Percentiles rank a stretch among this genome's conserved stretches.
These are phyloP conservation scores for Aythya fuligula DNA, from an alignment of 2,797 vertebrate species.

Conservation along the genomic window DNA sequence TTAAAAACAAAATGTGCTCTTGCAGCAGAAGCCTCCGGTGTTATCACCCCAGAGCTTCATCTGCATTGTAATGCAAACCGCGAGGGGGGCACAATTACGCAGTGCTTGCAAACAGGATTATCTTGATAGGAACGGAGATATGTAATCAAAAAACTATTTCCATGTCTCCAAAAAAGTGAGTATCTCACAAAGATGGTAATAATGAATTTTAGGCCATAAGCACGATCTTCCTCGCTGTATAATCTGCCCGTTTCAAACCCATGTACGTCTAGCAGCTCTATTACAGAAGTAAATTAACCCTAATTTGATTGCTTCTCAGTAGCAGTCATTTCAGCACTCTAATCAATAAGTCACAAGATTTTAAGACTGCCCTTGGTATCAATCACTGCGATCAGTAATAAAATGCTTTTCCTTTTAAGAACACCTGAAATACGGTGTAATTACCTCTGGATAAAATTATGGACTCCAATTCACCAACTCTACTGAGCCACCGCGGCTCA, in stretches of 20 bases:
- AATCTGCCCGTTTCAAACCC: neutral
- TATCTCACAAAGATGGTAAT: neutral
- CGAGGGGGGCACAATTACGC: neutral
- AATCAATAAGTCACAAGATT: slow-evolving; percentile 44
- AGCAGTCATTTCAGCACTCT: neutral
- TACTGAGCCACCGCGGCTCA: neutral
- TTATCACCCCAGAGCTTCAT: neutral
- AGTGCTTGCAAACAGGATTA: neutral
- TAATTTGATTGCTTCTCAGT: slow-evolving; percentile 36
- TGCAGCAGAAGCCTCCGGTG: neutral
- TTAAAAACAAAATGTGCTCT: neutral
- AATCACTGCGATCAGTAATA: slow-evolving; percentile 7
- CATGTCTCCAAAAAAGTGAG: neutral
- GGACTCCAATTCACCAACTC: neutral
- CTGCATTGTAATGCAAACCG: rapidly evolving
- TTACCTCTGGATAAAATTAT: neutral
- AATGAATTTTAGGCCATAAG: neutral
- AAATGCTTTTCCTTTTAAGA: neutral
- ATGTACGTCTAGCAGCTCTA: neutral
- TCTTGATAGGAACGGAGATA: rapidly evolving
- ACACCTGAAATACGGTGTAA: neutral
- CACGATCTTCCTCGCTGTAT: neutral
- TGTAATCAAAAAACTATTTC: neutral
- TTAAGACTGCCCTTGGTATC: slow-evolving; percentile 7
- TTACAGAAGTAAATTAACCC: slow-evolving; percentile 42